Base-by-base conservation (phyloP, 2,888 invertebrate genomes). In the Acanthosepion pharaonis region DNA sequence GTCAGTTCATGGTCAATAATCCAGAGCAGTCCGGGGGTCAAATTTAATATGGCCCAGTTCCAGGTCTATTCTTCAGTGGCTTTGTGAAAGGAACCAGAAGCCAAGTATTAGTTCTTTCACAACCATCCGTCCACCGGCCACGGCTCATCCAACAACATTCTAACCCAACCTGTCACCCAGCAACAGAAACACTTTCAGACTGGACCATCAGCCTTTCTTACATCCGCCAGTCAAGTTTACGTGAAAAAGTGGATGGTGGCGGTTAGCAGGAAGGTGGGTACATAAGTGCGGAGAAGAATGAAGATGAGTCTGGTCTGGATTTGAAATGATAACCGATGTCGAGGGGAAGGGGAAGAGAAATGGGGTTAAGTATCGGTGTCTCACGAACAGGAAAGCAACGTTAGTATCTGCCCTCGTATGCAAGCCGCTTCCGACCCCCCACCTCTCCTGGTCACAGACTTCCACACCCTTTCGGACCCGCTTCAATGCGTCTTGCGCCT, bases 1-100 rank as follows among this genome's bases (percentile, higher is more conserved):
- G 78, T 78, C 78, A 78, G n/a, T 78, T n/a, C 78, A 78, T 78
- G n/a, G 78, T 78, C 78, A 78, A 78, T 78, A 78, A 78, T 78
- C 78, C 78, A 78, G 78, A 78, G n/a, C 78, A 78, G 11, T 78
- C 78, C n/a, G n/a, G 78, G n/a, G 78, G n/a, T 78, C 78, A 78
- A 78, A 78, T 78, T 78, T n/a, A 78, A 78, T 78, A 78, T 78
- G 78, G 78, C 78, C n/a, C 78, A 78, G 78, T 78, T 78, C 78
- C 78, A 59, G 59, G 59, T 59, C 59, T 59, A 59, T 59, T 59
- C 59, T 59, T 59, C 59, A 78, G 78, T 78, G 78, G 33, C 78
- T 78, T 78, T 33, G 15, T 78, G 78, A 78, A 78, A 78, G n/a
- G n/a, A 78, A 78, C 78, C n/a, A 15, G 78, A 8, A 78, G 78